Percentiles rank a stretch among this genome's conserved stretches.
phyloP scores from a whole-genome alignment of 2,113 vertebrate species.

The Cynocephalus volans region DNA sequence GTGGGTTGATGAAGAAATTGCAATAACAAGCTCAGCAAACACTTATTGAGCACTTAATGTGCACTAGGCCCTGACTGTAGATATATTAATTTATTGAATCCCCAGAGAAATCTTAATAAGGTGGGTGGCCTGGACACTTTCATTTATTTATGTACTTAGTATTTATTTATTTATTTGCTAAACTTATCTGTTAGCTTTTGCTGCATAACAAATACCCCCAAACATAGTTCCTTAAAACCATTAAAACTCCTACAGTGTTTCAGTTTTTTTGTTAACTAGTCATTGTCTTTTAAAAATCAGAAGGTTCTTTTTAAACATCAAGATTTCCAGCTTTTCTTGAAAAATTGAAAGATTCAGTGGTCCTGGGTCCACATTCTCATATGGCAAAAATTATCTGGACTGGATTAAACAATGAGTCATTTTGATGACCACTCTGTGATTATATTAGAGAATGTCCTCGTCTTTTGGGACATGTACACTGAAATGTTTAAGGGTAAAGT shows the following conservation, averaged over 20 bases:
- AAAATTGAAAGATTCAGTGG: neutral
- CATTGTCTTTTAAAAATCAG: slow-evolving; percentile 3
- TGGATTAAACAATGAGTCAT: neutral
- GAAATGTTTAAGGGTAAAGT: neutral
- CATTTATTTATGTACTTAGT: neutral
- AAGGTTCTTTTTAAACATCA: neutral
- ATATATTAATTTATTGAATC: neutral
- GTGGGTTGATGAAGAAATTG: neutral
- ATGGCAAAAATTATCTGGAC: neutral
- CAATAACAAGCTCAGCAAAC: neutral
- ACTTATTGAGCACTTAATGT: neutral
- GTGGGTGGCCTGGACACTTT: neutral
- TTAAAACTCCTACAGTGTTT: neutral
- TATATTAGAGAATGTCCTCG: neutral
- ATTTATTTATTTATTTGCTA: slow-evolving; percentile 10
- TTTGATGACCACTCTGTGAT: neutral
- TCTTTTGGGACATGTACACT: neutral
- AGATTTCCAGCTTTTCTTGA: slow-evolving; percentile 20
- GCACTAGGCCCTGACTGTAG: neutral
- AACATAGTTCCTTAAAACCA: neutral
- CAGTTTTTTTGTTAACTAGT: neutral
- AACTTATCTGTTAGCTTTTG: slow-evolving; percentile 10
- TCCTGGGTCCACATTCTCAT: neutral
- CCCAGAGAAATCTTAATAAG: neutral
- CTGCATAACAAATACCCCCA: neutral